Conservation (phyloP, 1,140 invertebrate species). For the Stegodyphus mimosarum region DNA sequence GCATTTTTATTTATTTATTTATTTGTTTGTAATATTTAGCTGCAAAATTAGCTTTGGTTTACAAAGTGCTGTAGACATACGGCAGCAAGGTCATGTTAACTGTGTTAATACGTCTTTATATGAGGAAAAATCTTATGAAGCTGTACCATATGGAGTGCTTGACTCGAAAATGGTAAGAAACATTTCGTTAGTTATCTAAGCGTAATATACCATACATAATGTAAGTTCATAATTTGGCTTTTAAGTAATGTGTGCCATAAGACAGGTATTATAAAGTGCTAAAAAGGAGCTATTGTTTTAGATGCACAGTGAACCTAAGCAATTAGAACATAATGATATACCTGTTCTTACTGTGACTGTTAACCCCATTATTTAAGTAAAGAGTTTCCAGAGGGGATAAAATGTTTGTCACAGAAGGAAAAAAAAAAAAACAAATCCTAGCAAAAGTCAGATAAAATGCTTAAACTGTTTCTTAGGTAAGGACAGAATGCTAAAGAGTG, state of each 20-base stretch:
- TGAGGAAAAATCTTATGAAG: constrained; percentile 81
- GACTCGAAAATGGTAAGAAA: constrained; percentile 83
- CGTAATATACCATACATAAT: no score
- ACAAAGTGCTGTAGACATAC: constrained; percentile 87
- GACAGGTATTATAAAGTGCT: no score
- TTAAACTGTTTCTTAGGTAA: constrained; percentile 56
- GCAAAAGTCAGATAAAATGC: not conserved
- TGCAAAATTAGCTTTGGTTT: constrained; percentile 93
- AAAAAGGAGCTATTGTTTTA: no score
- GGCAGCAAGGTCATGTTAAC: constrained; percentile 87
- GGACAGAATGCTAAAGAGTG: no score
- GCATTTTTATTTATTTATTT: no score
- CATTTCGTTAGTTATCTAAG: no score
- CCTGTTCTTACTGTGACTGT: not conserved
- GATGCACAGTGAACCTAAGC: not conserved
- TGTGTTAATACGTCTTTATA: constrained; percentile 91
- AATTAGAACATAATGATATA: not conserved
- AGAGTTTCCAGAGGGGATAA: not conserved
- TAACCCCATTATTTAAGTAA: not conserved
- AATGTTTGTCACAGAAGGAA: not conserved
- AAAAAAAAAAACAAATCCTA: not conserved
- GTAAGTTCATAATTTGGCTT: no score
- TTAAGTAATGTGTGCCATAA: no score
- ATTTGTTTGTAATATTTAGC: constrained; percentile 68
- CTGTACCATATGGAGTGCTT: constrained; percentile 86